Evolutionary conservation across 2,797 vertebrate species (phyloP), one percentile per base, ranked within the genome.

Genomic region (Tokudaia muenninki): DNA sequence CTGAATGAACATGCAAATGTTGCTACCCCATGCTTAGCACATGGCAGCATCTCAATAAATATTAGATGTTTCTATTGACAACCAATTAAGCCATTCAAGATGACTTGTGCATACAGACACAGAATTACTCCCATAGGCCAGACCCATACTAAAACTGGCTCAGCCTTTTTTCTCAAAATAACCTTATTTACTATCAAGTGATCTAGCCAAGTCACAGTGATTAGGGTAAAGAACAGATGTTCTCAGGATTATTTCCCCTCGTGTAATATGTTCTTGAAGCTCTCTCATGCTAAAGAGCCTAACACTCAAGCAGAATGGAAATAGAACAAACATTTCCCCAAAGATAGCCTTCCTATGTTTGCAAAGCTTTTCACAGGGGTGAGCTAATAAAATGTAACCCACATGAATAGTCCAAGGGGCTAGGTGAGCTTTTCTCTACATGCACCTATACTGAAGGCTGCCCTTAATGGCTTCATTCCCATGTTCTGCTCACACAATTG

Each of bases 41-140:
- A 92, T 93, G 91, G 87, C 65, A 93, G 87, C 79, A 82, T 95
- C 84, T 95, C 97, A 95, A 97, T 96, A 97, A 97, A 96, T 97
- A 97, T 92, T 98, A 96, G 57, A 72, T 97, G 90, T 94, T 91
- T 96, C 97, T 97, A 97, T 75, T 96, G 96, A 94, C 83, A 97
- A 90, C 82, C 88, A 96, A 93, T 86, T 90, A 97, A 97, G 77
- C 72, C 67, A 86, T 90, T 97, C 70, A 37, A 87, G 96, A 95
- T 0, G 59, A 87, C 52, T 93, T 94, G 37, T 41, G 65, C 72
- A 72, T 91, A 83, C 79, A 98, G 89, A 88, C 89, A 91, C n/a
- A 86, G 92, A 57, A 79, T 87, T 37, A 57, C 14, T 67, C 9
- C 44, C 94, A 74, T 11, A 81, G 82, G 79, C 59, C 47, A 95